These are phyloP conservation scores for Orthonychiurus folsomi DNA, from an alignment of 2,888 invertebrate species.

Conservation along the genomic window DNA sequence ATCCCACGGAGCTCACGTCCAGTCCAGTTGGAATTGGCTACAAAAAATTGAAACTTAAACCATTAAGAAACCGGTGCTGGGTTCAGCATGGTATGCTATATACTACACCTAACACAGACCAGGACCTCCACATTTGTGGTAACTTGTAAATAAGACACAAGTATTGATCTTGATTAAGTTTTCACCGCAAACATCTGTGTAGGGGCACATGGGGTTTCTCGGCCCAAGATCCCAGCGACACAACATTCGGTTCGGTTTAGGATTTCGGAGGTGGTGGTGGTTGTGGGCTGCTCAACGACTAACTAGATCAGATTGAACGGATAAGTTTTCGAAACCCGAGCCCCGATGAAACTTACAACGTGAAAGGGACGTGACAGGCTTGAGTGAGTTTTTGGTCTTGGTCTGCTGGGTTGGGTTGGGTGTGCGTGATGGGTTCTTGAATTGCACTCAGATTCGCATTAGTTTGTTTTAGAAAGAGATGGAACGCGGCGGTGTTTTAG, in stretches of 20 bases:
- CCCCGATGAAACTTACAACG: neutral
- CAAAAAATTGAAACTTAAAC: too few species aligned
- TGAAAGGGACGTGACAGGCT: conserved; percentile 1
- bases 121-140: too few species aligned
- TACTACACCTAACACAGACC: too few species aligned
- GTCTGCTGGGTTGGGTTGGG: too few species aligned
- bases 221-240: neutral
- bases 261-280: too few species aligned
- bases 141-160: conserved; percentile 1
- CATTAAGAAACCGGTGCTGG: too few species aligned
- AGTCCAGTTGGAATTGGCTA: too few species aligned
- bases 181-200: conserved; percentile 1
- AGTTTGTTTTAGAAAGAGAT: neutral
- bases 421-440: too few species aligned
- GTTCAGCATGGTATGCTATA: too few species aligned
- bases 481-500: neutral
- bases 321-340: neutral
- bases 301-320: neutral
- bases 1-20: too few species aligned
- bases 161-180: neutral
- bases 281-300: neutral
- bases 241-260: neutral
- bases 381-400: neutral
- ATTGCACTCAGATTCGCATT: neutral
- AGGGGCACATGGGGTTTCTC: neutral